Base-by-base conservation (phyloP, 2,888 invertebrate species). In the Parnassius mnemosyne region DNA sequence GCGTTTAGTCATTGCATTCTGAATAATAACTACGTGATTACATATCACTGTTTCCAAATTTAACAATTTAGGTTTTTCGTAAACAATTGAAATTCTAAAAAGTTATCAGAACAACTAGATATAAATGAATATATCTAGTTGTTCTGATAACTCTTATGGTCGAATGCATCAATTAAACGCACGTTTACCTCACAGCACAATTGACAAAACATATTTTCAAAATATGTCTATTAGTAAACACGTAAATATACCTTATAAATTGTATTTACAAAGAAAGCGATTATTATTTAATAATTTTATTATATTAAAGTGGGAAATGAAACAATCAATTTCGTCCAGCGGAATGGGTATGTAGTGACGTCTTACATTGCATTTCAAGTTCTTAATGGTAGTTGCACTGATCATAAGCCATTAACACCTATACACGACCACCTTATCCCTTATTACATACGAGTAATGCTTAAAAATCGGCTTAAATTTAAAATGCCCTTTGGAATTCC, bases 151-250 rank as follows among this genome's bases (percentile, higher is more conserved):
- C 55, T 57, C 20, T 51, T 41, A 63, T 60, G 34, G 46, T 41
- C 54, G 68, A 81, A 83, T 78, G 68, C 78, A 84, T 75, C 79
- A 87, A 84, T 84, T 77, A 78, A 82, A 77, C 74, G 65, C 79
- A 73, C 78, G 74, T 72, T 66, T 69, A 71, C 74, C 73, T 91
- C 90, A 90, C 89, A 89, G 89, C 88, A 89, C 91, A 90, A 91
- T 90, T 89, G 91, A 91, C 87, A 90, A 89, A 90, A 89, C 88
- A 89, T 89, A 90, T 89, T 89, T 90, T 89, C 84, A 83, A 90
- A 89, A 90, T 89, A 90, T 90, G 89, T 88, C 82, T 83, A 87
- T 83, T 82, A 86, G 78, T 89, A 89, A 89, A 89, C 85, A 88
- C 84, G 84, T 87, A 88, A 85, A 87, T 85, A 85, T 86, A 88